phyloP scores from a whole-genome alignment of 2,888 invertebrate species.

The Caenorhabditis wallacei region DNA sequence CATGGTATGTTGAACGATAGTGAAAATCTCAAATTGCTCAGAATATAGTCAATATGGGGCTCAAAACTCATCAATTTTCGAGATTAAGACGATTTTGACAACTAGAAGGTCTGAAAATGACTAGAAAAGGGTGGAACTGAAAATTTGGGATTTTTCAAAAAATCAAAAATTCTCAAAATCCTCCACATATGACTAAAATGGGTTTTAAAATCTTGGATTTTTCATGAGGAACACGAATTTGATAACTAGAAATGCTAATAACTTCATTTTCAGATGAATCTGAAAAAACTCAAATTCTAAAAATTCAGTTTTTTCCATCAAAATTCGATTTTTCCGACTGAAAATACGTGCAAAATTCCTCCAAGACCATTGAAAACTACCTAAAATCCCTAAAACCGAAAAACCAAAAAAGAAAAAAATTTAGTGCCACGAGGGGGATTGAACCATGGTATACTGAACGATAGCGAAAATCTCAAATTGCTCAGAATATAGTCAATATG shows the following conservation, averaged over 20 bases:
- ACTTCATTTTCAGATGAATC: too few relatives aligned
- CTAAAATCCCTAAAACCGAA: background rate
- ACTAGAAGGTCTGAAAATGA: background rate
- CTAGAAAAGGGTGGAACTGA: background rate
- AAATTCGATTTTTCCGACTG: too few relatives aligned
- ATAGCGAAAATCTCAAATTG: background rate
- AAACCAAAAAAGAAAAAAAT: background rate
- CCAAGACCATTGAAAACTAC: too few relatives aligned
- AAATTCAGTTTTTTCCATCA: background rate
- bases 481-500: background rate
- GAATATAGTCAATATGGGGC: background rate
- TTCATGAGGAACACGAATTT: too few relatives aligned
- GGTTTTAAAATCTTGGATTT: background rate
- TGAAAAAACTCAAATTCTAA: too few relatives aligned
- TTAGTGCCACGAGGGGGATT: background rate
- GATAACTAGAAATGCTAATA: too few relatives aligned
- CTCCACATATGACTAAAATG: too few relatives aligned
- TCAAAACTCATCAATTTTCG: slow-evolving; percentile 4
- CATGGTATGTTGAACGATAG: background rate
- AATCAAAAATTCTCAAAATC: background rate
- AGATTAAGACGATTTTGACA: background rate
- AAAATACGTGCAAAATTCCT: background rate
- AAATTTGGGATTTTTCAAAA: background rate
- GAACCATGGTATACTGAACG: background rate
- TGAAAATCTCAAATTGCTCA: background rate